Evolutionary conservation across 1,140 invertebrate genomes (phyloP).

Genomic region (Meloidogyne floridensis): DNA sequence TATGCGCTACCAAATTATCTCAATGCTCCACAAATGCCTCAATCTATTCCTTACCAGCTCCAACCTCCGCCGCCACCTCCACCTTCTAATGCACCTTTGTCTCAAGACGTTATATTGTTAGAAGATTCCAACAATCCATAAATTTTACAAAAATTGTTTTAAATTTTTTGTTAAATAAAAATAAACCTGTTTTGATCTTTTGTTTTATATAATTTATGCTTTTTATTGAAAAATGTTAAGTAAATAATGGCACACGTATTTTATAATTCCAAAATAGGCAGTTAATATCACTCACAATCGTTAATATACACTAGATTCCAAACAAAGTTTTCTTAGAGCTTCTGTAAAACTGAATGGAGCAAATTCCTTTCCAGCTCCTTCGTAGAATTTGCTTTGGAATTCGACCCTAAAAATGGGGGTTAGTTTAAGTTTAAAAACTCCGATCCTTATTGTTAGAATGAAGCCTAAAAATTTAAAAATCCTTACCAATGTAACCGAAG

Average conservation of each 20-base stretch:
- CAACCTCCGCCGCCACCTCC: constrained; percentile 15
- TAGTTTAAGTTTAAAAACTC: not conserved
- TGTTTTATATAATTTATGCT: constrained; percentile 1
- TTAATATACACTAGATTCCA: constrained; percentile 47
- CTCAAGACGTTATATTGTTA: not conserved
- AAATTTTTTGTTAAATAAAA: not conserved
- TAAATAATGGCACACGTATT: not conserved
- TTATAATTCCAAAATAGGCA: not conserved
- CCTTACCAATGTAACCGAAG: constrained; percentile 92
- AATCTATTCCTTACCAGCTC: not conserved
- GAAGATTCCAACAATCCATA: not conserved
- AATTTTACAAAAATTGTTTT: not conserved
- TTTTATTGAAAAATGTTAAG: not conserved
- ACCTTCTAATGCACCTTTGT: constrained; percentile 1
- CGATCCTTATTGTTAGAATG: not conserved
- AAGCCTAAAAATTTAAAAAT: not conserved
- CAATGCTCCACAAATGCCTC: not conserved
- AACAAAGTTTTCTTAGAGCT: constrained; percentile 72
- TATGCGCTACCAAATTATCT: not conserved
- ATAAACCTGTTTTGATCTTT: not conserved
- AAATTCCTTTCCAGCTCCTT: constrained; percentile 84
- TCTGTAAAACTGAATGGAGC: constrained; percentile 89
- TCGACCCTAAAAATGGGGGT: constrained; percentile 78
- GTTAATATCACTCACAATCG: not conserved
- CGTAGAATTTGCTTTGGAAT: constrained; percentile 97